These are phyloP conservation scores for Elegia similella DNA, from an alignment of 2,888 invertebrate genomes.

Conservation along the genomic window DNA sequence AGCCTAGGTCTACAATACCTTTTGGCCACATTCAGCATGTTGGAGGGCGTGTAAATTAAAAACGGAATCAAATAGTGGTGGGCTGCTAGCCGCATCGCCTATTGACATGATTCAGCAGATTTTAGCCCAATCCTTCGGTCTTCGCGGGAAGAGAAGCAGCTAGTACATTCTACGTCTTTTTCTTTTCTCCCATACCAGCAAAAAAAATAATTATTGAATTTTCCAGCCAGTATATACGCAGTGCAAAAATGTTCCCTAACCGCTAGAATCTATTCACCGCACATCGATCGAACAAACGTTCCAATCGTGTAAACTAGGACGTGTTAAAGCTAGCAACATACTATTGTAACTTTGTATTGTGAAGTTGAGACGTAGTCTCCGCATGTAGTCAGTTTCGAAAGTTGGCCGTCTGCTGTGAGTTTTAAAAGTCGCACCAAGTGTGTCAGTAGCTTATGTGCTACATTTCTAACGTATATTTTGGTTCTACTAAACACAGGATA, in stretches of 20 bases:
- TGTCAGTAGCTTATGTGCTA: neutral
- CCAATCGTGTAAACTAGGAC: slow-evolving; percentile 3
- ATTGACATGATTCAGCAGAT: too few species aligned
- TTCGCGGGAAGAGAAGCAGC: too few species aligned
- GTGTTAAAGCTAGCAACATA: slow-evolving; percentile 1
- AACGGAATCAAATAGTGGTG: too few species aligned
- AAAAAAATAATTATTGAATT: too few species aligned
- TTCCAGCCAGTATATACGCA: neutral
- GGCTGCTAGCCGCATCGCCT: too few species aligned
- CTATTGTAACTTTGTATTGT: slow-evolving; percentile 10
- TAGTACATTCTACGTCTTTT: too few species aligned
- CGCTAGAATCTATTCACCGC: neutral
- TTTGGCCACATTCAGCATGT: too few species aligned
- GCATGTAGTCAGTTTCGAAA: neutral
- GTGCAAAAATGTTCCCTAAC: neutral
- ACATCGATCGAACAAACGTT: neutral
- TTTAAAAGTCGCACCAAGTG: neutral
- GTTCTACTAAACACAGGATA: neutral
- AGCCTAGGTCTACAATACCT: too few species aligned
- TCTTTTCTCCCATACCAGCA: too few species aligned
- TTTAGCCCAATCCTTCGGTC: too few species aligned
- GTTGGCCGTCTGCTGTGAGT: neutral
- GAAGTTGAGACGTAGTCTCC: slow-evolving; percentile 2
- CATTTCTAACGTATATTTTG: too few species aligned
- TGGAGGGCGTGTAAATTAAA: too few species aligned